Evolutionary conservation across 2,113 vertebrate species (phyloP).

Genomic region (Geococcyx californianus): DNA sequence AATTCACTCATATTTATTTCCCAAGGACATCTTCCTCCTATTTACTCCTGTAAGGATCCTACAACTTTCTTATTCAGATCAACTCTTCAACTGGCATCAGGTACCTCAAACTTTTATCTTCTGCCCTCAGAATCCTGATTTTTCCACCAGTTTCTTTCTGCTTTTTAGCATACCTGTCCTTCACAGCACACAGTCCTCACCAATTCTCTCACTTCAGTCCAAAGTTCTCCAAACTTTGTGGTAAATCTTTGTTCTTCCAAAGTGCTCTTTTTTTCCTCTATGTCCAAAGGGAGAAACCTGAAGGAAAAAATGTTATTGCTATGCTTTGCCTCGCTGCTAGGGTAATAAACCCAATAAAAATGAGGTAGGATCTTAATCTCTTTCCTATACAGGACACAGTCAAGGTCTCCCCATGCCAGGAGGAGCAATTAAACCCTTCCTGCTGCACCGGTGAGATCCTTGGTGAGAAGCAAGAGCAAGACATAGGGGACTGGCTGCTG

Average conservation of each 20-base stretch:
- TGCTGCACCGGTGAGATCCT: not conserved
- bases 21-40: not conserved
- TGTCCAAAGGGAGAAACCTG: not conserved
- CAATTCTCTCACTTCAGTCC: not conserved
- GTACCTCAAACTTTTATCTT: not conserved
- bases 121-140: not conserved
- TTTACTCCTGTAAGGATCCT: not conserved
- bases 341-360: not conserved
- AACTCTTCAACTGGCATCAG: not conserved
- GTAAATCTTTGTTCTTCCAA: not conserved
- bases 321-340: not conserved
- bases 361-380: not conserved
- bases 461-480: not conserved
- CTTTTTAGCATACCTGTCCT: not conserved
- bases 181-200: not conserved
- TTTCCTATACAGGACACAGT: not conserved
- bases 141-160: not conserved
- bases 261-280: fast-evolving
- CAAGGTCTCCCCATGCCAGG: not conserved
- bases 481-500: not conserved
- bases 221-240: not conserved
- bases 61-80: not conserved
- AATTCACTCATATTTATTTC: not conserved
- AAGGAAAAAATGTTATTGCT: not conserved
- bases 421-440: not conserved